Conservation (phyloP, 2,113 vertebrate species). For the Scartelaos histophorus region DNA sequence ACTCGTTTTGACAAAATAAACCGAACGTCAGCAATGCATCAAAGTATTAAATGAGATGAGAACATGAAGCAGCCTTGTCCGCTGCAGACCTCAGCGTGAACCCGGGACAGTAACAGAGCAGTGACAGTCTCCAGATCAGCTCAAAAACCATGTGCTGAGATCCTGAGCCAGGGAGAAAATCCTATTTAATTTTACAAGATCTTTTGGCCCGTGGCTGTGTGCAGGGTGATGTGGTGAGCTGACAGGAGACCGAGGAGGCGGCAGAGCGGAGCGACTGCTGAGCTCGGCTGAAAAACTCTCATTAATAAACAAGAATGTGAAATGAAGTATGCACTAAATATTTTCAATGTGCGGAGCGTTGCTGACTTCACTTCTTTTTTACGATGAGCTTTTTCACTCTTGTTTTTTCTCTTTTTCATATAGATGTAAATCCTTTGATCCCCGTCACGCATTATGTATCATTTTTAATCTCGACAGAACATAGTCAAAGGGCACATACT, state of each 20-base stretch:
- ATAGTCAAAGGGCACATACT: not conserved
- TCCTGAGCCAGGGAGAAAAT: slow-evolving; percentile 74
- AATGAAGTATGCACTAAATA: slow-evolving; percentile 17
- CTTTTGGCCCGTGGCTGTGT: slow-evolving; percentile 46
- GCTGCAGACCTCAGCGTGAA: slow-evolving; percentile 64
- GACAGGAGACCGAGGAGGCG: slow-evolving; percentile 32
- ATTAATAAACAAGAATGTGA: slow-evolving; percentile 34
- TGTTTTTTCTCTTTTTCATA: not conserved
- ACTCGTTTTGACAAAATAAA: not conserved
- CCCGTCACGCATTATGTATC: not conserved
- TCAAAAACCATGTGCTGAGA: slow-evolving; percentile 70
- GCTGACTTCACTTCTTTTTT: slow-evolving; percentile 13
- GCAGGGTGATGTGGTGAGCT: slow-evolving; percentile 34
- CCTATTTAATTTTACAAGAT: slow-evolving; percentile 78
- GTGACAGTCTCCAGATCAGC: slow-evolving; percentile 66
- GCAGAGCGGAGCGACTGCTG: slow-evolving; percentile 36
- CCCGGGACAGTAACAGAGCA: slow-evolving; percentile 59
- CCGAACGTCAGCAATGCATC: not conserved
- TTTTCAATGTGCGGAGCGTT: not conserved
- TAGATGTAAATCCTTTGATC: not conserved
- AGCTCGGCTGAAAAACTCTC: slow-evolving; percentile 34
- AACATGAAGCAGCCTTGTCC: slow-evolving; percentile 22
- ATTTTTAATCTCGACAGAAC: not conserved
- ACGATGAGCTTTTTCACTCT: not conserved
- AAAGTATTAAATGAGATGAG: not conserved